Evolutionary conservation across 1,140 invertebrate genomes (phyloP).

Genomic region (Hycleus cichorii): DNA sequence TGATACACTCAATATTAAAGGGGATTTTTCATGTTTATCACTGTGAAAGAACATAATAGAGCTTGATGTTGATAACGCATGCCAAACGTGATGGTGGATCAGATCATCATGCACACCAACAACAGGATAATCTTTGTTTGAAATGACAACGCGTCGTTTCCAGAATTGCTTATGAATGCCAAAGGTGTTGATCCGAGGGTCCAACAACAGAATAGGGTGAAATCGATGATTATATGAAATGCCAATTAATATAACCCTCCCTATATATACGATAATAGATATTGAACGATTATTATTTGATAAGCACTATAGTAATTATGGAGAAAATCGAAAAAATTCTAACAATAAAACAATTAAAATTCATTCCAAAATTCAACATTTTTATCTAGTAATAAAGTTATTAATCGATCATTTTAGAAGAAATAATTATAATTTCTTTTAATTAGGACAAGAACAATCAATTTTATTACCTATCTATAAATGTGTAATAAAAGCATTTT

Average conservation of each 20-base stretch:
- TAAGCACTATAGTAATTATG: no score
- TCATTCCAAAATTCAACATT: no score
- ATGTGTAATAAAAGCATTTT: no score
- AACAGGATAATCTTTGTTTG: conserved; percentile 25
- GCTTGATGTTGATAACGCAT: conserved; percentile 12
- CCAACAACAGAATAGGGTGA: no score
- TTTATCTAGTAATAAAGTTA: no score
- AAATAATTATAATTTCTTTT: no score
- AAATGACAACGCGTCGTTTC: conserved; percentile 23
- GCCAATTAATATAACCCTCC: conserved; percentile 27
- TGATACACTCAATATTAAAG: background rate
- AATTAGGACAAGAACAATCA: no score
- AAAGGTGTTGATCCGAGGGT: conserved; percentile 23
- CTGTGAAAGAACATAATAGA: conserved; percentile 6
- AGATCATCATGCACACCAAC: background rate
- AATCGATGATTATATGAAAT: conserved; percentile 14
- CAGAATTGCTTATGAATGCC: conserved; percentile 29
- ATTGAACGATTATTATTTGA: no score
- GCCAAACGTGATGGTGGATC: conserved; percentile 8
- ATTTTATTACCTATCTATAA: no score
- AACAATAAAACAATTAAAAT: no score
- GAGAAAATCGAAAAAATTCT: no score
- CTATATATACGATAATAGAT: background rate
- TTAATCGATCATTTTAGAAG: no score
- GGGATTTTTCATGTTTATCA: conserved; percentile 1